A percentile compares a stretch with the other conserved stretches of the same genome.
Evolutionary conservation across 1,140 invertebrate genomes (phyloP).

Genomic region (Heliothis subflexa): DNA sequence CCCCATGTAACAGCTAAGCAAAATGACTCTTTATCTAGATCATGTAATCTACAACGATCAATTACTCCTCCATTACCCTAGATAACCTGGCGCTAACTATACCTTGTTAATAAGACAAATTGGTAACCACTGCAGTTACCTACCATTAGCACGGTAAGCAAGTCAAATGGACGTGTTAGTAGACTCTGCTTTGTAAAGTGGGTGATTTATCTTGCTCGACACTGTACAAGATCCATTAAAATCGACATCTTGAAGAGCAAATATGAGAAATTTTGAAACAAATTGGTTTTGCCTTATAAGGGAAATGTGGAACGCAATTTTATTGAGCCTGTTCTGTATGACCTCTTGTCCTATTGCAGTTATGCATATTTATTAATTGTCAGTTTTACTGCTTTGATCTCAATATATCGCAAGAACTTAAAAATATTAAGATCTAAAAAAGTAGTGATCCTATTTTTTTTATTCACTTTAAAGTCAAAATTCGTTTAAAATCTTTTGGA

Average conservation of each 20-base stretch:
- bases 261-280: constrained; percentile 1
- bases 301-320: background rate
- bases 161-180: constrained; percentile 3
- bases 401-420: no score
- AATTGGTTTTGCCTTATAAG: background rate
- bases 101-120: constrained; percentile 35
- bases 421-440: no score
- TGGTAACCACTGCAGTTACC: constrained; percentile 4
- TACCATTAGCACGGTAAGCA: constrained; percentile 9
- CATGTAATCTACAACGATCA: background rate
- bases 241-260: constrained; percentile 3
- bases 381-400: no score
- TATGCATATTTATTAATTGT: no score
- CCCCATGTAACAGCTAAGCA: background rate
- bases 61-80: constrained; percentile 20
- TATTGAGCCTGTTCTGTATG: no score
- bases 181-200: constrained; percentile 11
- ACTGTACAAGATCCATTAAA: constrained; percentile 19
- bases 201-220: constrained; percentile 32
- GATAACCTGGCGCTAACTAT: constrained; percentile 23
- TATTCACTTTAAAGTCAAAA: no score
- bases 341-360: no score
- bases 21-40: background rate
- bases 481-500: no score
- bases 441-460: no score